These are phyloP conservation scores for Chamaetylas fuelleborni DNA, from an alignment of 2,113 vertebrate genomes.

Conservation along the genomic window DNA sequence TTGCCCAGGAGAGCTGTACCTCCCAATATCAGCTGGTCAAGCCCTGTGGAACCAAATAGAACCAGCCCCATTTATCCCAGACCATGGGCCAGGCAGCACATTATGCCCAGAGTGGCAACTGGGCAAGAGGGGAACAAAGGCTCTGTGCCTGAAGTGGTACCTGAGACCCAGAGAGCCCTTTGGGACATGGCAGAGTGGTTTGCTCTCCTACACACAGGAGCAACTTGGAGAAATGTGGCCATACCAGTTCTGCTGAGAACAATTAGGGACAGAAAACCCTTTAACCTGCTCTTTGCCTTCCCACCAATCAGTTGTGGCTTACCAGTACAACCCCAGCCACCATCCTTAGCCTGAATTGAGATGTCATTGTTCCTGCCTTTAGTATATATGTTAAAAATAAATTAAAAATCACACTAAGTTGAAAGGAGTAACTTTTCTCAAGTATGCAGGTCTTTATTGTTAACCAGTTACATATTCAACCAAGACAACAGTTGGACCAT, in stretches of 20 bases:
- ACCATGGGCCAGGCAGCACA: neutral
- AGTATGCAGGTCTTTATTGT: neutral
- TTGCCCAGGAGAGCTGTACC: neutral
- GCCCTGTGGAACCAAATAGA: neutral
- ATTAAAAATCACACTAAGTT: neutral
- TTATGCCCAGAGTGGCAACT: neutral
- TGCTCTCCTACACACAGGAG: neutral
- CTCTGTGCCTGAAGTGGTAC: neutral
- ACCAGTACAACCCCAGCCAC: neutral
- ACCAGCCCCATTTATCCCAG: neutral
- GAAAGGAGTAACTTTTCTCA: neutral
- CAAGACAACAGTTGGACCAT: neutral
- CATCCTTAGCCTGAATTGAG: neutral
- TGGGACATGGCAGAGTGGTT: neutral
- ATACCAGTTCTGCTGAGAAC: slow-evolving; percentile 12
- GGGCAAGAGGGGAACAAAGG: neutral
- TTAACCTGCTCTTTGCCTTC: neutral
- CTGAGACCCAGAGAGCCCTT: neutral
- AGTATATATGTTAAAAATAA: neutral
- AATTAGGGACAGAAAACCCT: neutral
- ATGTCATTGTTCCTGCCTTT: neutral
- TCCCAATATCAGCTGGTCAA: neutral
- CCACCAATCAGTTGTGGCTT: neutral
- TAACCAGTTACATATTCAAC: neutral
- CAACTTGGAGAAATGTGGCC: neutral